Conservation (phyloP, 2,888 invertebrate species). For the Lasioglossum villosulum region DNA sequence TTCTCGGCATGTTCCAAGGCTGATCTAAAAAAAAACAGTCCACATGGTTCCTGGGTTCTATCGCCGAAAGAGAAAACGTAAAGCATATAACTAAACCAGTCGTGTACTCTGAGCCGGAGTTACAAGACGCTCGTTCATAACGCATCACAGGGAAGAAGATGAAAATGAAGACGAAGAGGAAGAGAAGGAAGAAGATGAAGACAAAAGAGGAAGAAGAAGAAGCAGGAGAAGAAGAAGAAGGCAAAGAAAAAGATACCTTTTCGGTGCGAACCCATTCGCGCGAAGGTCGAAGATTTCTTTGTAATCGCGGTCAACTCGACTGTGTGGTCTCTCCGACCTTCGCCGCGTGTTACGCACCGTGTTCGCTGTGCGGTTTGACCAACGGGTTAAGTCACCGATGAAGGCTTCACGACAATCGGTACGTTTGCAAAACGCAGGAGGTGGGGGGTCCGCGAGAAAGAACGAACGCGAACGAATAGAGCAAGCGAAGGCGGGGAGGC, state of each 20-base stretch:
- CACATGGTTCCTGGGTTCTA: slow-evolving; percentile 68
- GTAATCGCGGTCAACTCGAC: slow-evolving; percentile 21
- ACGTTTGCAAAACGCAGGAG: slow-evolving; percentile 40
- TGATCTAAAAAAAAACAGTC: slow-evolving; percentile 68
- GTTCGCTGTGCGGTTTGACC: slow-evolving; percentile 48
- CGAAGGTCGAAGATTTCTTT: slow-evolving; percentile 52
- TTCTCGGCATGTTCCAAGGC: slow-evolving; percentile 73
- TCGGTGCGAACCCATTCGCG: slow-evolving; percentile 19
- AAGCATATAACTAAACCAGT: slow-evolving; percentile 30
- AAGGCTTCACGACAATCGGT: slow-evolving; percentile 70
- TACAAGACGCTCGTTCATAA: slow-evolving; percentile 35
- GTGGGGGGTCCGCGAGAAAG: neutral
- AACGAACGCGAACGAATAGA: neutral
- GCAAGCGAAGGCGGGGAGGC: neutral
- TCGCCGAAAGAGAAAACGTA: slow-evolving; percentile 60
- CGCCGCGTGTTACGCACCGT: slow-evolving; percentile 20
- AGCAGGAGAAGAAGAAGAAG: slow-evolving; percentile 12
- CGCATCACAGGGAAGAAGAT: slow-evolving; percentile 13
- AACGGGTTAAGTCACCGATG: slow-evolving; percentile 52
- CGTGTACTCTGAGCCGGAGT: slow-evolving; percentile 50
- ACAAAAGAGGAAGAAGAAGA: slow-evolving; percentile 1
- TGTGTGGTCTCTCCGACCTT: slow-evolving; percentile 53
- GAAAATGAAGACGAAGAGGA: neutral
- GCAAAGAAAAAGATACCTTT: slow-evolving; percentile 22
- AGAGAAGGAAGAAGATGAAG: neutral